Evolutionary conservation across 2,797 vertebrate genomes (phyloP), one percentile per base, ranked within the genome.

Genomic region (Pteronotus mesoamericanus): DNA sequence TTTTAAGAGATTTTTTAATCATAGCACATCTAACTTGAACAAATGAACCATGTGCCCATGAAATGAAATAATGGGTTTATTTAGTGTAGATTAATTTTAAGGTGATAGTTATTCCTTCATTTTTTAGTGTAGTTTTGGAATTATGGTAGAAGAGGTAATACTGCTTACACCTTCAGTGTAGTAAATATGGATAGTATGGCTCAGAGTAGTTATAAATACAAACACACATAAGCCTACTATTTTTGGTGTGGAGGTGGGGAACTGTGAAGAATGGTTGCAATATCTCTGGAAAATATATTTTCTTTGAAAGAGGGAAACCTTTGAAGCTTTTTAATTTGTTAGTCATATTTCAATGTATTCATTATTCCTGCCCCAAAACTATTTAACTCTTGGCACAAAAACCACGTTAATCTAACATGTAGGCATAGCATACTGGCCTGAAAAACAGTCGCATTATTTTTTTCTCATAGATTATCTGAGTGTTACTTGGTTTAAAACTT

Each of bases 371-470:
- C 55, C 89, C 48, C n/a, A 90, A 96, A 82, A 4, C 46, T 78
- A 21, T 93, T 61, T 57, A 97, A 86, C 22, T 11, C 0, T 59
- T 92, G 34, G 42, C 83, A 69, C 89, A 75, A 37, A 95, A 92
- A 34, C 39, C 44, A 82, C 55, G 89, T 26, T 94, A 57, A 88
- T 95, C 37, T 39, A 95, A 96, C 44, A 75, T 0, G 39, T 24
- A 92, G 66, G 79, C 44, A 74, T 78, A 78, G 69, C 39, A 92
- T 53, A 12, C 1, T 39, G 24, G 1, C 32, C 53, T 53, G 14
- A 78, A 91, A 96, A 94, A 32, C 55, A 59, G 89, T n/a, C 90
- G 34, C 91, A 68, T 94, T 22, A 80, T 90, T 94, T 97, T 89
- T 42, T 97, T 86, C 39, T 18, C 5, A 74, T 14, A 1, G 10